Evolutionary conservation across 2,113 vertebrate species (phyloP).

Genomic region (Bostrychus sinensis): DNA sequence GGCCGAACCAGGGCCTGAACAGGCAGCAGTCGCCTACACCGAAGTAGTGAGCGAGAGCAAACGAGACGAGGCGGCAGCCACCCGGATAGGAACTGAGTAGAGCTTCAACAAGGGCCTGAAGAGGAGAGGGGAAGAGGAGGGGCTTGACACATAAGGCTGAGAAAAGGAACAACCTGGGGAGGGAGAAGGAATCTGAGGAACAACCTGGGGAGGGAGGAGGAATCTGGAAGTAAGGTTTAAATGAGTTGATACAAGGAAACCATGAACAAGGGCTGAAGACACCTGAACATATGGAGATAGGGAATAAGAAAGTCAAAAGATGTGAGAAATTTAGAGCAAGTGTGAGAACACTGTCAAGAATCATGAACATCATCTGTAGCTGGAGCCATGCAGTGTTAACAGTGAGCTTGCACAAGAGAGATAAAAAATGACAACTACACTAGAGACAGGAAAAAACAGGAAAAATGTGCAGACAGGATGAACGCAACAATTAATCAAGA

Average conservation of each 20-base stretch:
- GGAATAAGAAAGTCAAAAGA: neutral
- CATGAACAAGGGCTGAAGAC: neutral
- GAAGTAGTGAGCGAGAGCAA: slow-evolving; percentile 85
- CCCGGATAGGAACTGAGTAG: slow-evolving; percentile 76
- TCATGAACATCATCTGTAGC: neutral
- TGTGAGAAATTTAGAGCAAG: neutral
- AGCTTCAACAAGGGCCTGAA: slow-evolving; percentile 77
- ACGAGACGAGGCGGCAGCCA: slow-evolving; percentile 74
- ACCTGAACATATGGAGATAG: neutral
- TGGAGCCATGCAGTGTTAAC: too few relatives aligned
- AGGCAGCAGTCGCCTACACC: slow-evolving; percentile 79
- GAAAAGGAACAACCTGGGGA: too few relatives aligned
- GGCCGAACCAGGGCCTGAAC: slow-evolving; percentile 52
- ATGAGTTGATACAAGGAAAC: neutral
- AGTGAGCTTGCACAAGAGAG: neutral
- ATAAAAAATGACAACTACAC: neutral
- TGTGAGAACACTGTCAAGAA: too few relatives aligned
- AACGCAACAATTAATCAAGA: too few relatives aligned
- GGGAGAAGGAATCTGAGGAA: too few relatives aligned
- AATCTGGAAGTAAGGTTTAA: neutral
- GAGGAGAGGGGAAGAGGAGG: neutral
- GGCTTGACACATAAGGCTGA: neutral
- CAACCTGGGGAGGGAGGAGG: neutral
- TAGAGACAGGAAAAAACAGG: too few relatives aligned
- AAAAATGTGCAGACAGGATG: too few relatives aligned